Conservation (phyloP, 2,888 invertebrate genomes). For the Cephus pulcher region DNA sequence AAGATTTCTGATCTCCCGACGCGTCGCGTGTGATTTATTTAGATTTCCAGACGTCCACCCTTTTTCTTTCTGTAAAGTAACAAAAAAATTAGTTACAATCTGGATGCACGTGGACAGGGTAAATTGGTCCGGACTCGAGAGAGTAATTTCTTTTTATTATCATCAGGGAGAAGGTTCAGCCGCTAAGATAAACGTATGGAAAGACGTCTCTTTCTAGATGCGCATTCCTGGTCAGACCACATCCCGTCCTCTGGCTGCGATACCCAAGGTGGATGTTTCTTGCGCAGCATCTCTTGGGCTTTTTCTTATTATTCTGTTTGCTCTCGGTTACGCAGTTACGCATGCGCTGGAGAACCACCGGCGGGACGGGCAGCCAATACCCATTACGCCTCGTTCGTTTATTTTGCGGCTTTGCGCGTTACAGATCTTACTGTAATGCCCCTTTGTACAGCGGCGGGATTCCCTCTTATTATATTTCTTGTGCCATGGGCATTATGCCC, state of each 20-base stretch:
- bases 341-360: conserved; percentile 32
- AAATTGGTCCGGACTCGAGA: not conserved
- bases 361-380: conserved; percentile 29
- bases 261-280: conserved; percentile 29
- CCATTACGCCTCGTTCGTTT: conserved; percentile 41
- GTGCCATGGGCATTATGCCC: conserved; percentile 28
- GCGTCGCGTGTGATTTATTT: not conserved
- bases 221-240: conserved; percentile 45
- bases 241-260: conserved; percentile 33
- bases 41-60: not conserved
- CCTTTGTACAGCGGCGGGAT: conserved; percentile 38
- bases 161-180: not conserved
- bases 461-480: conserved; percentile 40
- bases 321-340: conserved; percentile 44
- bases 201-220: conserved; percentile 24
- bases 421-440: conserved; percentile 39
- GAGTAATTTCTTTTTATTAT: not conserved
- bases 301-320: conserved; percentile 39
- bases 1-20: not conserved
- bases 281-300: conserved; percentile 27
- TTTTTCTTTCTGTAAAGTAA: not conserved
- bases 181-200: conserved; percentile 3
- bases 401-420: conserved; percentile 41
- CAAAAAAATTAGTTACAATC: not conserved
- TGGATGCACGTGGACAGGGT: not conserved